A percentile compares a stretch with the other conserved stretches of the same genome.
These are phyloP conservation scores for Setipinna tenuifilis DNA, from an alignment of 2,797 vertebrate species.

Conservation along the genomic window DNA sequence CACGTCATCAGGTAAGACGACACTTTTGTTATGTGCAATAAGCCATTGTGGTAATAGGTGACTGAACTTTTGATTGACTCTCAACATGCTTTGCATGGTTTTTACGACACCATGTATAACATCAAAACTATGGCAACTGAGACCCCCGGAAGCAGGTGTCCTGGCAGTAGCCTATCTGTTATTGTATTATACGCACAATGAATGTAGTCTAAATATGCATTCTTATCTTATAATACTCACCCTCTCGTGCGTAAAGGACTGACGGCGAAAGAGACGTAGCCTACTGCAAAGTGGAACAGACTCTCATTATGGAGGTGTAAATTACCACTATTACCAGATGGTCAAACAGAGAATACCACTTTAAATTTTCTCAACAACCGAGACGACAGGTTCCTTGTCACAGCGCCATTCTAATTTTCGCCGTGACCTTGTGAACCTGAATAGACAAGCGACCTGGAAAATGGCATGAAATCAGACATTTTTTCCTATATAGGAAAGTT, in stretches of 20 bases:
- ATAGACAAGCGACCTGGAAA: slow-evolving; percentile 57
- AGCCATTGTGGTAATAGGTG: background rate
- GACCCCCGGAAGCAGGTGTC: background rate
- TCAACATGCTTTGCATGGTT: background rate
- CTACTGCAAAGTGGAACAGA: slow-evolving; percentile 47
- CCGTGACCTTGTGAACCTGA: slow-evolving; percentile 70
- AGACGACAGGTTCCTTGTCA: slow-evolving; percentile 35
- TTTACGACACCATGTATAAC: background rate
- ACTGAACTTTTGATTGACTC: background rate
- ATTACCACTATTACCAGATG: slow-evolving; percentile 48
- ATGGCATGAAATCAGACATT: slow-evolving; percentile 51
- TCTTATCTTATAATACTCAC: background rate
- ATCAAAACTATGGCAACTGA: background rate
- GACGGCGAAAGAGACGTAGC: background rate
- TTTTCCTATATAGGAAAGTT: slow-evolving; percentile 44
- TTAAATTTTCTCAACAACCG: slow-evolving; percentile 46
- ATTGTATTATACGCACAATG: background rate
- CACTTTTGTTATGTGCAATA: background rate
- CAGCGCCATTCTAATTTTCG: slow-evolving; percentile 40
- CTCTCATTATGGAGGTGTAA: slow-evolving; percentile 65
- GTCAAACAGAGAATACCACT: slow-evolving; percentile 59
- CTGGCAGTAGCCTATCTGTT: background rate
- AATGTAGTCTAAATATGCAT: background rate
- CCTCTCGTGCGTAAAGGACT: background rate
- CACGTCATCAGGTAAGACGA: background rate